These are phyloP conservation scores for Prionace glauca DNA, from an alignment of 2,797 vertebrate species.

Conservation along the genomic window DNA sequence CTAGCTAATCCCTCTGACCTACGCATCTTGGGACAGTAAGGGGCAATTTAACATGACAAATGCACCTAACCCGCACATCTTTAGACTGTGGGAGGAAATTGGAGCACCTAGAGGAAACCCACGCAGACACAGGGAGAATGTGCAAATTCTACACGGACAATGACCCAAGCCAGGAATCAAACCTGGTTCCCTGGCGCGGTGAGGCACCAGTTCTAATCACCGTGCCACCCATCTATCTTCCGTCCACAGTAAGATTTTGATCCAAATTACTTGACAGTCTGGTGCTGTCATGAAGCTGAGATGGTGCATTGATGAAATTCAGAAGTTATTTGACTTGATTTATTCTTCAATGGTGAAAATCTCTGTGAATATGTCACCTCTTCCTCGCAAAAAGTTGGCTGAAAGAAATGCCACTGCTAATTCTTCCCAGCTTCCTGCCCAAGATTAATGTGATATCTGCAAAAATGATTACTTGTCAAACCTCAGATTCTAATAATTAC, in stretches of 20 bases:
- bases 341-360: background rate
- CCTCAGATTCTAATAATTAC: background rate
- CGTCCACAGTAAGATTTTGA: background rate
- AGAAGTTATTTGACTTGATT: background rate
- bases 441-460: constrained; percentile 30
- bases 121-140: no score
- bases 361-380: background rate
- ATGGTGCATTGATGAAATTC: background rate
- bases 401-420: background rate
- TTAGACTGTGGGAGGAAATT: no score
- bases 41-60: no score
- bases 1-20: no score
- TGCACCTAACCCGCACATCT: no score
- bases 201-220: no score
- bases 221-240: background rate
- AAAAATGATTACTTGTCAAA: background rate
- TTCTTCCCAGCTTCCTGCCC: background rate
- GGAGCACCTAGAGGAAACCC: no score
- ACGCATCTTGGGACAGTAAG: no score
- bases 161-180: no score
- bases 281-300: background rate
- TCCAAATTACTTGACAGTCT: background rate
- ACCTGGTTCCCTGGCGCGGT: no score
- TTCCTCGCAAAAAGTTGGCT: background rate
- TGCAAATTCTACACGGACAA: no score